Evolutionary conservation across 2,888 invertebrate genomes (phyloP), one percentile per base, ranked within the genome.

Genomic region (Cryptus armator): DNA sequence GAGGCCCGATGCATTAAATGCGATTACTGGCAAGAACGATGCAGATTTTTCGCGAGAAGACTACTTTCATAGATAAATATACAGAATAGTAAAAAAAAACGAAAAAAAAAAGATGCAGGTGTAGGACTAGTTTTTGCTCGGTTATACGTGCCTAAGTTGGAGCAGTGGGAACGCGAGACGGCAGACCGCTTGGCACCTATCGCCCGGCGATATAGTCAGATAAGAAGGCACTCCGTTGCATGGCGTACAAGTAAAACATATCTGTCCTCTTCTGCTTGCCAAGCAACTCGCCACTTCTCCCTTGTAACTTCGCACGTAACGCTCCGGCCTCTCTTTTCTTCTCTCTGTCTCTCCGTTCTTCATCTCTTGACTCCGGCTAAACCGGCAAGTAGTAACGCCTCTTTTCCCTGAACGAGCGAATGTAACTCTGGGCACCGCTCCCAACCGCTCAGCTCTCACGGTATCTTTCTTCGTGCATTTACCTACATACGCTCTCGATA

Each of bases 111-210:
- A 0, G 9, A 10, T 6, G 48, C 14, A 16, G 43, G 71, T 43
- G 43, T 86, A 10, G 90, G 88, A 89, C 89, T 90, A 89, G 91
- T 90, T 91, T 90, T 91, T 89, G 88, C 88, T 78, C 83, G 85
- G 48, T 19, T 64, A 24, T 24, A 62, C 19, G 48, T 56, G 32
- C 64, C 29, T 48, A 53, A 71, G 74, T 51, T 24, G 46, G 16
- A 19, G 56, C 66, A 24, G 46, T 3, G 29, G 59, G 77, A 74
- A 82, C 56, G 81, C 78, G 81, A 78, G 78, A 64, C 87, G 88
- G 90, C 89, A 92, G 92, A 92, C 92, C 90, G 91, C 90, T 91
- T 92, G 92, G 92, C 92, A 92, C 91, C 91, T 90, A 88, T 83
- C 86, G 64, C 46, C 59, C 43, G 44, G 46, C 70, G 74, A 79